phyloP scores from a whole-genome alignment of 2,888 invertebrate genomes.

The Stenchaetothrips biformis region DNA sequence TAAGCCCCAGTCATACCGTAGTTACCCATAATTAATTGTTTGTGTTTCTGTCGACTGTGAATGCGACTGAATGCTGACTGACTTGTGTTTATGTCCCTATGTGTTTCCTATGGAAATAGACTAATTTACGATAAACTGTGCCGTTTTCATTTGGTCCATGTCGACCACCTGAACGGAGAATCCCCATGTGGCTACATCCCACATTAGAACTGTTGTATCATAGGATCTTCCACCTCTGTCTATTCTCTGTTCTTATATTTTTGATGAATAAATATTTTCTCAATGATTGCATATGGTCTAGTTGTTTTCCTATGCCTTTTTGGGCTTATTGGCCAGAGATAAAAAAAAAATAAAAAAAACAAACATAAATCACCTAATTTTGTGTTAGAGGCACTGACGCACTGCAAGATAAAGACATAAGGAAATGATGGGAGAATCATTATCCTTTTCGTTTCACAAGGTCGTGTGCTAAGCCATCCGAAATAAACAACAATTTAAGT shows the following conservation, averaged over 20 bases:
- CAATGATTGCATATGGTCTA: background rate
- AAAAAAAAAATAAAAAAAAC: background rate
- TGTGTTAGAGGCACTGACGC: too few relatives aligned
- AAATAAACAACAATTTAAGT: background rate
- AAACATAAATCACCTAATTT: background rate
- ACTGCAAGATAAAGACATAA: too few relatives aligned
- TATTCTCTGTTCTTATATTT: constrained; percentile 8
- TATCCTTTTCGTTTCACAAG: too few relatives aligned
- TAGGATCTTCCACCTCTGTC: background rate
- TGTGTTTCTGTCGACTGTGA: constrained; percentile 12
- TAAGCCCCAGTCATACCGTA: constrained; percentile 19
- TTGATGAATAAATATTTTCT: constrained; percentile 6
- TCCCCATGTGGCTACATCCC: background rate
- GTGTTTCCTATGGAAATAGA: constrained; percentile 21
- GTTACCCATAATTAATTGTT: constrained; percentile 13
- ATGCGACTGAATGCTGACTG: constrained; percentile 20
- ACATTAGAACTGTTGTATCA: constrained; percentile 12
- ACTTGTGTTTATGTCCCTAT: background rate
- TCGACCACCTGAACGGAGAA: background rate
- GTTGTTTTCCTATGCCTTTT: background rate
- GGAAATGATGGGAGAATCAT: too few relatives aligned
- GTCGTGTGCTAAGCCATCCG: too few relatives aligned
- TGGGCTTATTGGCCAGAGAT: too few relatives aligned
- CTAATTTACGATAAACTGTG: constrained; percentile 1
- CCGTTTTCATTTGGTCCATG: background rate